phyloP scores from a whole-genome alignment of 1,140 invertebrate species.

The Camponotus vicinus region DNA sequence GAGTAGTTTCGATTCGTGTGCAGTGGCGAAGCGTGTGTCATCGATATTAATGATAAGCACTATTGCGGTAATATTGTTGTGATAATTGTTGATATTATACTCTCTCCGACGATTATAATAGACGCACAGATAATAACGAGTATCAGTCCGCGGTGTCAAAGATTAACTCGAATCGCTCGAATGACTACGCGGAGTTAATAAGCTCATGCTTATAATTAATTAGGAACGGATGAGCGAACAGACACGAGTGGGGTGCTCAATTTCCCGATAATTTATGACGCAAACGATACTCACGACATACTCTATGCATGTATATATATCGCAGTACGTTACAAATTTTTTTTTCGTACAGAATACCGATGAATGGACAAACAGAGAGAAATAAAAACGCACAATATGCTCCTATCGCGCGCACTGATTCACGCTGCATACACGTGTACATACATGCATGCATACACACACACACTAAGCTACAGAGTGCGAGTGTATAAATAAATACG shows the following conservation, averaged over 20 bases:
- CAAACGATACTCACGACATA: conserved; percentile 49
- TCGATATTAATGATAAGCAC: conserved; percentile 18
- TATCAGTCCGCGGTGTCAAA: conserved; percentile 40
- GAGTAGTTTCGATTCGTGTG: neutral
- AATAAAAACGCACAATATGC: conserved; percentile 64
- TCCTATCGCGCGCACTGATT: conserved; percentile 66
- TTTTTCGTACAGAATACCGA: conserved; percentile 60
- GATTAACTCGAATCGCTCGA: conserved; percentile 38
- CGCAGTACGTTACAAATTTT: conserved; percentile 32
- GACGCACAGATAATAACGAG: conserved; percentile 17
- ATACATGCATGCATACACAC: no score
- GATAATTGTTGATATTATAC: conserved; percentile 16
- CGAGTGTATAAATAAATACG: conserved; percentile 66
- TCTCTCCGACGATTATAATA: conserved; percentile 25
- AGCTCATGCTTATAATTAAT: conserved; percentile 52
- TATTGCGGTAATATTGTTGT: neutral
- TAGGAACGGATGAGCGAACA: conserved; percentile 17
- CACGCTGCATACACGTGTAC: conserved; percentile 65
- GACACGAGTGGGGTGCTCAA: conserved; percentile 13
- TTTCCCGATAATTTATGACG: conserved; percentile 57
- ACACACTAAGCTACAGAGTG: conserved; percentile 21
- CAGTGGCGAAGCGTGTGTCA: neutral
- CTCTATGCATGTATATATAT: neutral
- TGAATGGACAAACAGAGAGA: conserved; percentile 66
- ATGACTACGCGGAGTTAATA: conserved; percentile 37